Conservation (phyloP, 2,888 invertebrate species). For the Candidula unifasciata region DNA sequence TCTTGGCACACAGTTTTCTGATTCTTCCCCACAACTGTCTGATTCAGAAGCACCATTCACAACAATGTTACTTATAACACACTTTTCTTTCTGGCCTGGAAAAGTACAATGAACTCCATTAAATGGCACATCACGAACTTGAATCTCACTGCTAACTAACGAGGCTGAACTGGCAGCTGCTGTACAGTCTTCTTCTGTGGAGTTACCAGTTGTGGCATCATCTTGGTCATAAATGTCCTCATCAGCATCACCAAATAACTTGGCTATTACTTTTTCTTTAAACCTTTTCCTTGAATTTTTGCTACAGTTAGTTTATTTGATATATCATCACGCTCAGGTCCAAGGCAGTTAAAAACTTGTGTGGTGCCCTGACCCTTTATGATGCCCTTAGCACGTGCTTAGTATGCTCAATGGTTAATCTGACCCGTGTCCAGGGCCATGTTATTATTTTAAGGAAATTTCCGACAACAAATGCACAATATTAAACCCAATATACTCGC, state of each 20-base stretch:
- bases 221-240: not conserved
- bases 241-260: constrained; percentile 28
- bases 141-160: not conserved
- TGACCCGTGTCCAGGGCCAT: too few species aligned
- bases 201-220: not conserved
- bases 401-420: too few species aligned
- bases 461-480: too few species aligned
- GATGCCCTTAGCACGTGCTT: too few species aligned
- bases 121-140: not conserved
- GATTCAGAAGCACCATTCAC: constrained; percentile 6
- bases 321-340: too few species aligned
- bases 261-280: constrained; percentile 25
- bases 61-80: not conserved
- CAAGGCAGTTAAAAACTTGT: too few species aligned
- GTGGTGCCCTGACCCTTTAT: too few species aligned
- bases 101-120: constrained; percentile 20
- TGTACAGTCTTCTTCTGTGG: not conserved
- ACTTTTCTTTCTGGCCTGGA: not conserved
- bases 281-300: constrained; percentile 9
- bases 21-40: constrained; percentile 14
- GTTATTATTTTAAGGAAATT: too few species aligned
- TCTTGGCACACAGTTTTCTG: not conserved
- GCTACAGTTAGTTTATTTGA: too few species aligned
- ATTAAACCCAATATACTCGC: too few species aligned
- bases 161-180: not conserved